Evolutionary conservation across 2,888 invertebrate genomes (phyloP), one percentile per base, ranked within the genome.

Genomic region (Andricus curvator): DNA sequence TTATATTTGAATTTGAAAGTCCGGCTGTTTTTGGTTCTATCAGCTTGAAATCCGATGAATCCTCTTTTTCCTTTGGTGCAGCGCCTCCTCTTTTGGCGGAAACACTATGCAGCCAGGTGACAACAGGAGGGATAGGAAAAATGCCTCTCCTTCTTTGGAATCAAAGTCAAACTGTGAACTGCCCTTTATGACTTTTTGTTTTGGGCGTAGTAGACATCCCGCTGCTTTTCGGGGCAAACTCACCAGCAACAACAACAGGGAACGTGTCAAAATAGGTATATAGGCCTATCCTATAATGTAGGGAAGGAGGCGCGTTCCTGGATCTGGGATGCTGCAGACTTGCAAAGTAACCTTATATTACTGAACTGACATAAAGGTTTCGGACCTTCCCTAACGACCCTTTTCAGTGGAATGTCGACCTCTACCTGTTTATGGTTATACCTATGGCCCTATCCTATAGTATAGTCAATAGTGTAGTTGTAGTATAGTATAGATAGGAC

Each of bases 201-300:
- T 85, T 89, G 90, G 87, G 84, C 87, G 83, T 88, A 90, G 89
- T 88, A 86, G 91, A 87, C 88, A 84, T 89, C 92, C 92, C 89
- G 91, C 88, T 87, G 92, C 82, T 90, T 85, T 86, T 88, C 87
- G 86, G 89, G 85, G 88, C 88, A 89, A 89, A 89, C 88, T 84
- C 86, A 87, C 89, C 88, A 88, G 90, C 88, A 89, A 86, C 87
- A 87, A 89, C 91, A 88, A 88, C 89, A 87, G 89, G 86, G 89
- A 88, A 91, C 89, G 91, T 91, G 92, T 92, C 92, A 92, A 92
- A 92, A 91, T 91, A 91, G 89, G 87, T 56, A 74, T 74, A 74
- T 74, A 67, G 66, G 66, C 5, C 29, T 65, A 29, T 25, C 9
- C 29, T 29, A 70, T 48, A 48, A n/a, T 56, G n/a, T n/a, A 29